Evolutionary conservation across 2,888 invertebrate genomes (phyloP), one percentile per base, ranked within the genome.

Genomic region (Lagria hirta): DNA sequence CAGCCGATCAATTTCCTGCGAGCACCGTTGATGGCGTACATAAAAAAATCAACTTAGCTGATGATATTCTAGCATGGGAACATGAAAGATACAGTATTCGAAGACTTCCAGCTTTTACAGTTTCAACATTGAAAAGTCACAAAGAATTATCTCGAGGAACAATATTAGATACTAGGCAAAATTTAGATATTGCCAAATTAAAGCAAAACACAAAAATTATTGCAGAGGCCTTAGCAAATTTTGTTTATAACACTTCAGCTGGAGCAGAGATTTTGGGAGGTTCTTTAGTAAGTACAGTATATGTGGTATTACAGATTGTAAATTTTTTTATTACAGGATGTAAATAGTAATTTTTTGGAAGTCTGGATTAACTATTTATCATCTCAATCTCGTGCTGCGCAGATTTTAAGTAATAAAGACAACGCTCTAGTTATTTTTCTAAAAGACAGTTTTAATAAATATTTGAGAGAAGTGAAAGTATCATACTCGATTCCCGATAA

Each of bases 21-120:
- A 67, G 76, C 1, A 73, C 73, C 3, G 75, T 86, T 6, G 82
- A 86, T 48, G 78, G 88, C 27, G 80, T 84, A 4, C 95, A 97
- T 64, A 97, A 97, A 74, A 98, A 98, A 76, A 98, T 99, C 57
- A 96, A 96, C 75, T 74, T 98, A 37, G 94, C 93, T 0, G 94
- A 96, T 35, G 89, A 91, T 55, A 78, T 85, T 38, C 72, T 96
- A 15, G 89, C 94, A 0, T 99, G 98, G 98, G 96, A 97, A 64
- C 98, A 99, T 65, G 98, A 99, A 71, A 76, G 93, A 53, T 98
- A 89, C 73, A 95, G 94, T 68, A 92, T 98, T 57, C 80, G 91
- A 51, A 77, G 95, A 51, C 79, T 96, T 61, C 86, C 94, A 0
- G 95, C 95, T 0, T 90, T 96, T 65, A 97, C 97, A 0, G 61